A percentile compares a stretch with the other conserved stretches of the same genome.
These are phyloP conservation scores for Polypedilum vanderplanki DNA, from an alignment of 1,140 invertebrate genomes.

Conservation along the genomic window DNA sequence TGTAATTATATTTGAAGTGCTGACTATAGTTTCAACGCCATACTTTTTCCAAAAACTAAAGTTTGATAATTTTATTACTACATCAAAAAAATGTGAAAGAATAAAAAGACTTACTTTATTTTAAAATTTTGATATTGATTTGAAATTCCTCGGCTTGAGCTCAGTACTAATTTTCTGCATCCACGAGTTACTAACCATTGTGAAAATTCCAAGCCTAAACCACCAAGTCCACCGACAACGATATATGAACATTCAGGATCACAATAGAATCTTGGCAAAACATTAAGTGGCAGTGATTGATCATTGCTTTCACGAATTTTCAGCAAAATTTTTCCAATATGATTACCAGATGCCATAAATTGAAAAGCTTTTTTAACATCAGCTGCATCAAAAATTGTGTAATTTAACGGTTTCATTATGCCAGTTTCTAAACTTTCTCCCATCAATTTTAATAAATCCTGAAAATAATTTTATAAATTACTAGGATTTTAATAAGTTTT, in stretches of 20 bases:
- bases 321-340: too few species aligned
- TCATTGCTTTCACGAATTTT: neutral
- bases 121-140: neutral
- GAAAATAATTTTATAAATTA: neutral
- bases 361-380: neutral
- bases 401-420: neutral
- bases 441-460: neutral
- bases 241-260: neutral
- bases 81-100: too few species aligned
- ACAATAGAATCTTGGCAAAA: neutral
- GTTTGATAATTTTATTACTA: conserved; percentile 32
- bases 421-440: neutral
- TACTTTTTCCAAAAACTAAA: conserved; percentile 46
- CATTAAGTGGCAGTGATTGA: neutral
- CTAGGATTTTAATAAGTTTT: neutral
- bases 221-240: too few species aligned
- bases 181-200: neutral
- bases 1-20: conserved; percentile 45
- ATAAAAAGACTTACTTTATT: neutral
- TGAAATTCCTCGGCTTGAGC: neutral
- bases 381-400: neutral
- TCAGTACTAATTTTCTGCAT: neutral
- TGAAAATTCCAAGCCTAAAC: neutral
- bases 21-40: conserved; percentile 46
- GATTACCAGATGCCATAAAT: neutral